Base-by-base conservation (phyloP, 2,888 invertebrate genomes). In the Noctua pronuba region DNA sequence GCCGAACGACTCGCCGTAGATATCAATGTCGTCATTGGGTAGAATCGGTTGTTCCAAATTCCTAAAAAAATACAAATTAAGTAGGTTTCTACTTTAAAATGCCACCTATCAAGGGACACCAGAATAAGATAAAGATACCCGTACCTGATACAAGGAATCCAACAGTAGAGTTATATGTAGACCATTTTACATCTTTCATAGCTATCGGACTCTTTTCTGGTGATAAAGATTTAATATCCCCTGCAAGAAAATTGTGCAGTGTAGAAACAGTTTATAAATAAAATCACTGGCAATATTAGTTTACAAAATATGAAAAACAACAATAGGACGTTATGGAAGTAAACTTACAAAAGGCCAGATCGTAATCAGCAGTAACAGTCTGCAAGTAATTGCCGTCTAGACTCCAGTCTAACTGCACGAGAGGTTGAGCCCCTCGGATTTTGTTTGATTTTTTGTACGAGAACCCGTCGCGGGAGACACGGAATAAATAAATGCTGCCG, bases 121-220 rank as follows among this genome's bases (percentile, higher is more conserved):
- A 21, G 35, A 62, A 35, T 21, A 10, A 11, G 3, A 21, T 2
- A 35, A 21, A 60, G 31, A 62, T 8, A 10, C 35, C 21, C 18
- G 2, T 49, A 98, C 99, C 99, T 87, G 98, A 98, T 11, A 99
- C 98, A 90, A 98, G 97, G 94, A 98, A 99, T 77, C 99, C 99
- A 65, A 99, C 98, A 0, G 98, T 98, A 67, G 98, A 98, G 89
- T 98, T 99, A 89, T 98, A 98, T 1, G 98, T 98, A 85, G 98
- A 97, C 99, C 99, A 99, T 94, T 98, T 98, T 2, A 98, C 98
- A 91, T 99, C 99, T 93, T 99, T 98, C 98, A 99, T 98, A 6
- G 98, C 98, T 82, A 98, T 97, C 5, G 98, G 98, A 93, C 98
- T 98, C 92, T 98, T 98, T 92, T 99, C 98, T 16, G 98, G 98